Percentiles rank a stretch among this genome's conserved stretches.
Conservation (phyloP, 2,797 vertebrate genomes). For the Catharus ustulatus region DNA sequence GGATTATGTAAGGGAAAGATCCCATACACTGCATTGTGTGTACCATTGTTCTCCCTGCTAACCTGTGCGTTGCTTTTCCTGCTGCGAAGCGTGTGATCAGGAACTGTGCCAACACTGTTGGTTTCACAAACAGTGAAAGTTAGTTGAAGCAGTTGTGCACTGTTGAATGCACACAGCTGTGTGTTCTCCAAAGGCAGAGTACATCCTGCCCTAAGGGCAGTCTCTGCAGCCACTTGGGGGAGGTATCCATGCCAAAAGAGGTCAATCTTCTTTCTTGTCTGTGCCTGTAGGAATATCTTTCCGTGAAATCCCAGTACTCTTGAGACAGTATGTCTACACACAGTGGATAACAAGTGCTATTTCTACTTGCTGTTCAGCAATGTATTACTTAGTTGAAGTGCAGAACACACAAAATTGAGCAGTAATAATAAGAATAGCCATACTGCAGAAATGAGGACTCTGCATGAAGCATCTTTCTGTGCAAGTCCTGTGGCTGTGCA, state of each 20-base stretch:
- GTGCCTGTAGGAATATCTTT: background rate
- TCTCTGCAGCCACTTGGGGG: background rate
- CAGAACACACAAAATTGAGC: accelerated
- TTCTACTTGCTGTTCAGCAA: background rate
- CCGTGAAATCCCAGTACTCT: background rate
- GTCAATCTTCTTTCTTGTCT: background rate
- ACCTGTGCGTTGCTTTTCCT: background rate
- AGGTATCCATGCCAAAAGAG: background rate
- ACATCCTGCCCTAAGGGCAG: accelerated
- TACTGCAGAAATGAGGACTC: background rate
- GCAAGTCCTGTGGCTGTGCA: accelerated
- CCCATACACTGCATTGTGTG: background rate
- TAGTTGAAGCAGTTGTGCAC: background rate
- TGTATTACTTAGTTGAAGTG: background rate
- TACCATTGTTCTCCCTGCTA: background rate
- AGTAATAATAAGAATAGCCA: background rate
- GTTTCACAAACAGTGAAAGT: background rate
- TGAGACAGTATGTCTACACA: background rate
- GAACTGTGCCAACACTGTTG: background rate
- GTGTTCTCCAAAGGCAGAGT: background rate
- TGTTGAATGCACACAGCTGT: background rate
- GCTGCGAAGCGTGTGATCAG: background rate
- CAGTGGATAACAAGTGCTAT: background rate
- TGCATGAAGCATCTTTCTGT: background rate
- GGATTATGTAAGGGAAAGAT: background rate